A percentile compares a stretch with the other conserved stretches of the same genome.
Conservation (phyloP, 2,113 vertebrate species). For the Coptodon rendalli region DNA sequence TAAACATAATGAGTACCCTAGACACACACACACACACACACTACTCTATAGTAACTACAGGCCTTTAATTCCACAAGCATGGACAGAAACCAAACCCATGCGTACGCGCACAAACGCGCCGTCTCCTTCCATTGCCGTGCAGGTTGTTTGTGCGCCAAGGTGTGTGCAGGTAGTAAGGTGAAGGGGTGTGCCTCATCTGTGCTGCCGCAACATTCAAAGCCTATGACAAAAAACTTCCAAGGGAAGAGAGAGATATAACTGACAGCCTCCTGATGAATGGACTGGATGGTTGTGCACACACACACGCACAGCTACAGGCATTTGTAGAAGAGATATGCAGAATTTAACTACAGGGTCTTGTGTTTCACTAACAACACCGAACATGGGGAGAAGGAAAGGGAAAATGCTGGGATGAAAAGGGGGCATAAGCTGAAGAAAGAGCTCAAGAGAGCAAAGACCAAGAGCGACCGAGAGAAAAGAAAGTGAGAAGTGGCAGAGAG, state of each 20-base stretch:
- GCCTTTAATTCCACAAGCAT: background rate
- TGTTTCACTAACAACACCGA: slow-evolving; percentile 13
- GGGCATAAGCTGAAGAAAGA: background rate
- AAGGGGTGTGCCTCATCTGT: slow-evolving; percentile 27
- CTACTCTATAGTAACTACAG: background rate
- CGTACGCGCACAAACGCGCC: background rate
- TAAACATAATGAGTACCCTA: background rate
- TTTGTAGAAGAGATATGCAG: background rate
- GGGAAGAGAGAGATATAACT: background rate
- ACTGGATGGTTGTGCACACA: background rate
- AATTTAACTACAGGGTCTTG: background rate
- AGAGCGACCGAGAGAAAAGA: background rate
- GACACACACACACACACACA: background rate
- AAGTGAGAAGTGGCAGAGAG: slow-evolving; percentile 10
- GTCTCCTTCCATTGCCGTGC: background rate
- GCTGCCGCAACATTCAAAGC: slow-evolving; percentile 42
- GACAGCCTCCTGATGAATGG: slow-evolving; percentile 42
- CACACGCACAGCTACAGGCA: background rate
- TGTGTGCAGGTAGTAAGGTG: slow-evolving; percentile 9
- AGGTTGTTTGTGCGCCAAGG: background rate
- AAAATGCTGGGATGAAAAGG: background rate
- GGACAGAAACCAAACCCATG: background rate
- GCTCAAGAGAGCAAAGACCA: background rate
- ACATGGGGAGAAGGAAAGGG: background rate
- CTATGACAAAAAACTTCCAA: slow-evolving; percentile 26